phyloP scores from a whole-genome alignment of 1,140 invertebrate genomes.

The Bacillus rossius region DNA sequence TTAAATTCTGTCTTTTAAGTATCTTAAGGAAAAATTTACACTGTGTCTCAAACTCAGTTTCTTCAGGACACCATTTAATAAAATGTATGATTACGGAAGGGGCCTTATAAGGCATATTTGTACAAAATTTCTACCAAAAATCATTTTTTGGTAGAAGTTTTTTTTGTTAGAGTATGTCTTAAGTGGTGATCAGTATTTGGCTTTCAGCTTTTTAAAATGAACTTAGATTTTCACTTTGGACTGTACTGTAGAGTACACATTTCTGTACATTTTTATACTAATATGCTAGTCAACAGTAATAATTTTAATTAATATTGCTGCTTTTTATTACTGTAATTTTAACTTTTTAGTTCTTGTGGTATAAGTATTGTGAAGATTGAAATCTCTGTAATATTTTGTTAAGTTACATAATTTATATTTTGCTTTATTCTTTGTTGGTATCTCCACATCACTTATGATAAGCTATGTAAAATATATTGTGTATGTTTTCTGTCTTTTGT shows the following conservation, averaged over 20 bases:
- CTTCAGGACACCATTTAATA: background rate
- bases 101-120: slow-evolving; percentile 5
- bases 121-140: background rate
- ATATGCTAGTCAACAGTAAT: slow-evolving; percentile 11
- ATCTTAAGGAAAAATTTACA: too few species aligned
- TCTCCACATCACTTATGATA: slow-evolving; percentile 8
- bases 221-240: background rate
- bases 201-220: too few species aligned
- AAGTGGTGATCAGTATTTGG: background rate
- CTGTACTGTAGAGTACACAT: background rate
- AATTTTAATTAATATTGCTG: slow-evolving; percentile 2
- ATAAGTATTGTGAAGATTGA: slow-evolving; percentile 3
- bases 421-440: background rate
- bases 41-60: background rate
- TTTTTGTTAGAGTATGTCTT: background rate
- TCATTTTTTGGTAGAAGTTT: background rate
- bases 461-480: slow-evolving; percentile 1
- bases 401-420: background rate
- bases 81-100: slow-evolving; percentile 5
- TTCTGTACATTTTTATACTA: slow-evolving; percentile 10
- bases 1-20: too few species aligned
- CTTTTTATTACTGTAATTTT: background rate
- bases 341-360: background rate
- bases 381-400: background rate
- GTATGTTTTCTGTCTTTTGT: slow-evolving; percentile 13